Evolutionary conservation across 2,888 invertebrate species (phyloP).

Genomic region (Lamproptera curius): DNA sequence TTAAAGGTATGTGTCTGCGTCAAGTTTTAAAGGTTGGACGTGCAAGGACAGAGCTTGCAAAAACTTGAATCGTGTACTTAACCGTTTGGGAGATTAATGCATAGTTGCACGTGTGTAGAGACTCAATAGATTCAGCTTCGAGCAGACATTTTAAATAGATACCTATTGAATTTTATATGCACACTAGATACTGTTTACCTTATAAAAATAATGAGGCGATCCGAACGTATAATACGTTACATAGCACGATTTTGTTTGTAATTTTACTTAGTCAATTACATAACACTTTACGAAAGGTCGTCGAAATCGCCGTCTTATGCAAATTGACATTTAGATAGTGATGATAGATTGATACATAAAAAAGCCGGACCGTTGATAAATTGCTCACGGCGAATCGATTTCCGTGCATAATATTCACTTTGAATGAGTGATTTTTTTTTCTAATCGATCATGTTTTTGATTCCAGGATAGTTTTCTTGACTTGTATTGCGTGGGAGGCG

Average conservation of each 20-base stretch:
- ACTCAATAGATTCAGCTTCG: conserved; percentile 19
- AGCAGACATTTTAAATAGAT: conserved; percentile 28
- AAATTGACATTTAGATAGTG: neutral
- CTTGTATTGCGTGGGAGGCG: conserved; percentile 48
- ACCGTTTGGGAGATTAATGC: conserved; percentile 22
- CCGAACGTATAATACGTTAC: neutral
- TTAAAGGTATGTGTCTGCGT: conserved; percentile 13
- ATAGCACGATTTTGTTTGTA: neutral
- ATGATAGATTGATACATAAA: neutral
- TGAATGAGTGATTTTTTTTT: neutral
- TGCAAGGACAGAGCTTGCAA: conserved; percentile 32
- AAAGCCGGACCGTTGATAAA: neutral
- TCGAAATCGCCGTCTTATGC: conserved; percentile 1
- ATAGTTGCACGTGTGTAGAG: conserved; percentile 13
- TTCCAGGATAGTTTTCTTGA: conserved; percentile 58
- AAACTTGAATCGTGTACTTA: conserved; percentile 24
- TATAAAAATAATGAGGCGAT: neutral
- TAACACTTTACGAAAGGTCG: conserved; percentile 2
- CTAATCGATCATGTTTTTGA: conserved; percentile 1
- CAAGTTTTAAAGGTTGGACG: conserved; percentile 28
- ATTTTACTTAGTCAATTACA: neutral
- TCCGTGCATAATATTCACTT: neutral
- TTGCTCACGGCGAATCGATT: neutral
- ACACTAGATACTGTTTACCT: neutral
- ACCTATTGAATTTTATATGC: conserved; percentile 44